Conservation (phyloP, 2,113 vertebrate genomes). For the Pantherophis guttatus region DNA sequence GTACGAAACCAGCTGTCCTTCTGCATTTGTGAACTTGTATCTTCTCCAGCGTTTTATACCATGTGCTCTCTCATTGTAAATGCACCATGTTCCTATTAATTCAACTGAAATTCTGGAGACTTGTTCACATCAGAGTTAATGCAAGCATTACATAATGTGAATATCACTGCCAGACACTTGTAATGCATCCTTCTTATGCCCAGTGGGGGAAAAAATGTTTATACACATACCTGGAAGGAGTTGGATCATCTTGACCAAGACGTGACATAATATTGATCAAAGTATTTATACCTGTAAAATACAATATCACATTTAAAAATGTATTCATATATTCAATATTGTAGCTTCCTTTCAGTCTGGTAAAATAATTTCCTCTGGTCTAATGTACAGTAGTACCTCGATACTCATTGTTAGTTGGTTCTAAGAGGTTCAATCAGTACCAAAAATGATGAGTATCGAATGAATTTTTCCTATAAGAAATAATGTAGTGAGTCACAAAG, state of each 20-base stretch:
- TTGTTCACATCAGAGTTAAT: neutral
- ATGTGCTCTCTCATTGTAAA: neutral
- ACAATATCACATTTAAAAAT: slow-evolving; percentile 18
- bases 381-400: neutral
- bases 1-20: neutral
- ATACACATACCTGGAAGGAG: slow-evolving; percentile 88
- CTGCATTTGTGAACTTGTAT: neutral
- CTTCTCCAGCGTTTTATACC: neutral
- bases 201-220: no score
- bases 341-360: neutral
- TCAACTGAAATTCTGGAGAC: neutral
- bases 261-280: slow-evolving; percentile 99
- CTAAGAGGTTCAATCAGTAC: neutral
- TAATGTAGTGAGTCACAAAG: neutral
- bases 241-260: slow-evolving; percentile 97
- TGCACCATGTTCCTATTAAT: neutral
- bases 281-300: slow-evolving; percentile 90
- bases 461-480: neutral
- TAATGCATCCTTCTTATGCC: neutral
- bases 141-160: neutral
- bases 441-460: neutral
- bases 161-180: neutral
- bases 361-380: neutral
- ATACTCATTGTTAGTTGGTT: neutral
- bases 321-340: neutral